Base-by-base conservation (phyloP, 2,113 vertebrate genomes). In the Hippocampus abdominalis region DNA sequence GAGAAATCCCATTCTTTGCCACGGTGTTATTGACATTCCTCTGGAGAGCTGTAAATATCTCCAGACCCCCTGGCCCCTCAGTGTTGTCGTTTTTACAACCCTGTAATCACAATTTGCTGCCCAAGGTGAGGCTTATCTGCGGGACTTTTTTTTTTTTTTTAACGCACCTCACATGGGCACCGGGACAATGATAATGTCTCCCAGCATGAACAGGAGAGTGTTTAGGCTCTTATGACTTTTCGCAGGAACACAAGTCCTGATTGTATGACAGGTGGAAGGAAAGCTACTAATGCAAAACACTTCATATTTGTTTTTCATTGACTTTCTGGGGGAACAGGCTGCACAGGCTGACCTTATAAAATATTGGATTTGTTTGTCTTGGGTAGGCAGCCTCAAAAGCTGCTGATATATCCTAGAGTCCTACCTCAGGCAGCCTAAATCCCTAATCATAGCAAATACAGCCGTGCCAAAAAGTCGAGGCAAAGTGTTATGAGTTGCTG, bases 121-220 rank as follows among this genome's bases (percentile, higher is more conserved):
- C 71, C 32, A 46, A 36, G 59, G 73, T 77, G 75, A 66, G 21
- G 74, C 56, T 27, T 70, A 88, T 80, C 84, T 86, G 81, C n/a
- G 42, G 85, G 86, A 67, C 51, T 42, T 23, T 65, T 79, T 83
- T 23, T 65, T 79, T 83, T 29, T 36, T 36, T 5, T 69, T 80
- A 83, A 89, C 62, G 63, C 12, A 2, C 21, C 75, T 87, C 85
- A 82, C 84, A 83, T 86, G 83, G 84, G 80, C 20, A 15, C 60
- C 42, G 70, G 67, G 68, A 81, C 76, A 73, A 59, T 75, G 66
- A 76, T 56, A 2, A 39, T 65, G 57, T 63, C 53, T 72, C n/a
- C 9, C 68, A 66, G 67, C 49, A 36, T 11, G 48, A 40, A 42
- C 32, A 64, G 11, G 21, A 42, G 61, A 40, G 12, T 42, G 21